A percentile compares a stretch with the other conserved stretches of the same genome.
Conservation (phyloP, 1,140 invertebrate genomes). For the Aricia agestis region DNA sequence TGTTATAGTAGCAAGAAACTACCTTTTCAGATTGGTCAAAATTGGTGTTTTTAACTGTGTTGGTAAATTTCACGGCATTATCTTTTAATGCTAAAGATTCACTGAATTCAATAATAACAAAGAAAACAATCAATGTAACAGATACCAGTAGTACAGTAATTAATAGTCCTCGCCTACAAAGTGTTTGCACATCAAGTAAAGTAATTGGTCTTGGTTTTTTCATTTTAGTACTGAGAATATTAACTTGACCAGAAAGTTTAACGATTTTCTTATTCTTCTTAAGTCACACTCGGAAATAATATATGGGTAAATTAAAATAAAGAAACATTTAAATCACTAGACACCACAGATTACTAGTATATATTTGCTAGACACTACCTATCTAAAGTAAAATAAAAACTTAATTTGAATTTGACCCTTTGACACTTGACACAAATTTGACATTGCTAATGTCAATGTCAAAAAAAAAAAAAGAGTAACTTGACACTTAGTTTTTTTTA, state of each 20-base stretch:
- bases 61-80: neutral
- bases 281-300: too few species aligned
- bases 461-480: too few species aligned
- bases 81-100: neutral
- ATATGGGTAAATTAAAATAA: too few species aligned
- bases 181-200: conserved; percentile 10
- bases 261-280: too few species aligned
- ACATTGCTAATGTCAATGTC: too few species aligned
- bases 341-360: too few species aligned
- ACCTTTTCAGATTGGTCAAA: conserved; percentile 29
- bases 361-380: too few species aligned
- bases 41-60: neutral
- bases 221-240: neutral
- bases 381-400: too few species aligned
- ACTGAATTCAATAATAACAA: neutral
- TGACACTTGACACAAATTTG: too few species aligned
- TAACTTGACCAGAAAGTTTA: neutral
- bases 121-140: neutral
- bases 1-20: conserved; percentile 82
- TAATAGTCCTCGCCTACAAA: neutral
- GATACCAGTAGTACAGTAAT: neutral
- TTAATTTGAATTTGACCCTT: too few species aligned
- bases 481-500: too few species aligned
- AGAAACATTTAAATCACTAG: too few species aligned
- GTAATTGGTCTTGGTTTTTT: neutral